phyloP scores from a whole-genome alignment of 2,797 vertebrate species.

The Malacoraja senta region DNA sequence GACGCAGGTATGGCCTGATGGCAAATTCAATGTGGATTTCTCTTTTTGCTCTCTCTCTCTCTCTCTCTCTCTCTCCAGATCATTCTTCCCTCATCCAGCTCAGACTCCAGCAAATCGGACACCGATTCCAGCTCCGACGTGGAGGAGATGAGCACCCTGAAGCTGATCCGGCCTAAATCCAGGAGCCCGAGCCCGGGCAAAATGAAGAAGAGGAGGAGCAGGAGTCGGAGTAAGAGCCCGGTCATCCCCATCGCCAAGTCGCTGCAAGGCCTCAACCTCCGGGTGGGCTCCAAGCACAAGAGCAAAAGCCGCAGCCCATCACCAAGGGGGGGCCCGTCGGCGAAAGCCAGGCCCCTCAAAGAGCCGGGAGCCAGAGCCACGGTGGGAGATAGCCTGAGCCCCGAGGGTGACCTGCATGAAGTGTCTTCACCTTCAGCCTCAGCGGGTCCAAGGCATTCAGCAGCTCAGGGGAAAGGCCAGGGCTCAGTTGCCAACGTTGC shows the following conservation, averaged over 20 bases:
- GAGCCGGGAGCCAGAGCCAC: constrained; percentile 36
- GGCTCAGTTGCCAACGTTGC: not conserved
- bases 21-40: not conserved
- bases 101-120: constrained; percentile 69
- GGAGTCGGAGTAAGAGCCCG: constrained; percentile 53
- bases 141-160: constrained; percentile 84
- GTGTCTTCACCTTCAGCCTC: not conserved
- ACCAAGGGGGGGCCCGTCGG: constrained; percentile 50
- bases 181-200: constrained; percentile 74
- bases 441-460: not conserved
- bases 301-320: constrained; percentile 66
- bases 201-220: constrained; percentile 61
- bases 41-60: not conserved
- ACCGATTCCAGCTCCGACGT: constrained; percentile 76
- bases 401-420: not conserved
- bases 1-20: not conserved
- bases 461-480: not conserved
- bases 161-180: constrained; percentile 71
- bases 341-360: not conserved
- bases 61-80: constrained; percentile 60
- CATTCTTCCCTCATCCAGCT: constrained; percentile 70
- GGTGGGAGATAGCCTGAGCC: constrained; percentile 57
- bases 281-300: constrained; percentile 66
- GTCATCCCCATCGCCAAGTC: constrained; percentile 63
- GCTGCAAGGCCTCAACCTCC: constrained; percentile 57